Base-by-base conservation (phyloP, 2,888 invertebrate genomes). In the Liopterus haemorrhoidalis region DNA sequence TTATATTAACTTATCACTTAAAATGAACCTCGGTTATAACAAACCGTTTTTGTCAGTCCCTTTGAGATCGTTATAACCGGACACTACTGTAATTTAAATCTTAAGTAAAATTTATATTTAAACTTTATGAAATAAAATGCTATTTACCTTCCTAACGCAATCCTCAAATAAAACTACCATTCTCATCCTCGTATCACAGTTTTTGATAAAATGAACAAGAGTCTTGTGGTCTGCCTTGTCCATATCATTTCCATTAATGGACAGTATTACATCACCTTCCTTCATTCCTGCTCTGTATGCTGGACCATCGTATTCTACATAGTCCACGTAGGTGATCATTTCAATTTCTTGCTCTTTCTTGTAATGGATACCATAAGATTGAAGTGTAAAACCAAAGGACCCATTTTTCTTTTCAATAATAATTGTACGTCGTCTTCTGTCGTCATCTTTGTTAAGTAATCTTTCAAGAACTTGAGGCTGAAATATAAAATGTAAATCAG, bases 111-210 rank as follows among this genome's bases (percentile, higher is more conserved):
- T n/a, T n/a, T n/a, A n/a, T n/a, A n/a, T n/a, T n/a, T n/a, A n/a
- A n/a, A n/a, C n/a, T n/a, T n/a, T n/a, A n/a, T n/a, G n/a, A 6
- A 6, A 22, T 22, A 22, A 9, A 22, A 22, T 35, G 2, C 18
- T 2, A 3, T 3, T 25, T 38, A 89, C 88, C 76, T 95, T 96
- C 49, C 90, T 78, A 1, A 94, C 93, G 61, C 95, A 93, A 65
- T 96, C 93, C 71, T 96, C 95, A 64, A 94, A 95, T 24, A 95
- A 78, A 9, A 96, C 95, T 18, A 95, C 94, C 85, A 95, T 90
- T 41, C 95, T 78, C 87, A 96, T 90, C 52, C 89, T 77, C 15
- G 85, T 75, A 62, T 90, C 90, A 70, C 92, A 90, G 62, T 81
- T 79, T 68, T 88, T 89, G 55, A 96, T 94, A 60, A 88, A 90